phyloP scores from a whole-genome alignment of 2,888 invertebrate species.

The Rhyacophila evoluta region DNA sequence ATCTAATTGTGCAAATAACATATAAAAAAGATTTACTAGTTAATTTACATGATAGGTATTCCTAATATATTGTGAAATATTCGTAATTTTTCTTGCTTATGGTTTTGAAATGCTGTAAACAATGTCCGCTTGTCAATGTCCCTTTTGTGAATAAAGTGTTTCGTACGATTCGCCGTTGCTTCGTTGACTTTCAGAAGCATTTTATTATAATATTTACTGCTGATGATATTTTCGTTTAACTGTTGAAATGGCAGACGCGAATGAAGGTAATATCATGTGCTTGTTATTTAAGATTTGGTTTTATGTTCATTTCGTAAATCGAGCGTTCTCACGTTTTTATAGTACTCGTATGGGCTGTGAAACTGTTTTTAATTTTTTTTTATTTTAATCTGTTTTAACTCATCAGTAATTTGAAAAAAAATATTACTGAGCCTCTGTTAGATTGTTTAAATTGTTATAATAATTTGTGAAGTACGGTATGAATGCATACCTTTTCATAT shows the following conservation, averaged over 20 bases:
- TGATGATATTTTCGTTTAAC: background rate
- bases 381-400: background rate
- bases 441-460: background rate
- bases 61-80: too few species aligned
- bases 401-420: too few species aligned
- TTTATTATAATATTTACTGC: background rate
- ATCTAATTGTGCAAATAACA: too few species aligned
- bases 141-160: background rate
- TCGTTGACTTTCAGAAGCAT: background rate
- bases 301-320: background rate
- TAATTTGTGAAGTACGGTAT: background rate
- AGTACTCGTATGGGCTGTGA: background rate
- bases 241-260: background rate
- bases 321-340: background rate
- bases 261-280: background rate
- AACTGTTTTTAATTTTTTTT: background rate
- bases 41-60: too few species aligned
- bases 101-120: constrained; percentile 19
- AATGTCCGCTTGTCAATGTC: constrained; percentile 22
- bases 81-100: background rate
- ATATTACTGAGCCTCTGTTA: too few species aligned
- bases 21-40: too few species aligned
- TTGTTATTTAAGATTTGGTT: background rate
- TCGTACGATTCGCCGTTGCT: background rate
- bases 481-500: background rate